These are phyloP conservation scores for Zaprionus capensis DNA, from an alignment of 1,140 invertebrate species.

Conservation along the genomic window DNA sequence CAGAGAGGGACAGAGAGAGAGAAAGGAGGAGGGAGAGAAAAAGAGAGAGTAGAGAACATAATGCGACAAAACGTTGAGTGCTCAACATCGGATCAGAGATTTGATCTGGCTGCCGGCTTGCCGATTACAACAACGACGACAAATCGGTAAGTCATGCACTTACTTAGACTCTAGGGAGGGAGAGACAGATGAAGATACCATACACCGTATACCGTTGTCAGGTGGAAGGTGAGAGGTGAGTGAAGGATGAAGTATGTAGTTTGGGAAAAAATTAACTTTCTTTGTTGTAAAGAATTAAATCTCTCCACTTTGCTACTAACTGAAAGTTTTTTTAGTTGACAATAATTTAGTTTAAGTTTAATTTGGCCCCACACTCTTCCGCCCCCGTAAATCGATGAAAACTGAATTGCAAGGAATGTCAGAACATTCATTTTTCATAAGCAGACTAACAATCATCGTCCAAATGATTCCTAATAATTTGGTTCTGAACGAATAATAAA, in stretches of 20 bases:
- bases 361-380: too few species aligned
- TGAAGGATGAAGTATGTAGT: neutral
- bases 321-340: too few species aligned
- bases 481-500: too few species aligned
- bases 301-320: too few species aligned
- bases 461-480: too few species aligned
- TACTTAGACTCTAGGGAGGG: slow-evolving; percentile 50
- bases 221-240: neutral
- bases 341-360: too few species aligned
- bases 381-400: too few species aligned
- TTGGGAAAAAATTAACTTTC: too few species aligned
- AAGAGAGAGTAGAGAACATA: neutral
- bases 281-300: too few species aligned
- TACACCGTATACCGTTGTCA: slow-evolving; percentile 15
- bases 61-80: slow-evolving; percentile 54
- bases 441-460: too few species aligned
- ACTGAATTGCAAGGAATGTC: too few species aligned
- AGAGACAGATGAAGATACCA: slow-evolving; percentile 45
- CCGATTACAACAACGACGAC: slow-evolving; percentile 19
- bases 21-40: neutral
- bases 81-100: slow-evolving; percentile 41
- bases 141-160: slow-evolving; percentile 73
- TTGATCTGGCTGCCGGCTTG: slow-evolving; percentile 1
- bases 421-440: too few species aligned
- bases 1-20: neutral